These are phyloP conservation scores for Holocentrus rufus DNA, from an alignment of 2,797 vertebrate genomes.

Conservation along the genomic window DNA sequence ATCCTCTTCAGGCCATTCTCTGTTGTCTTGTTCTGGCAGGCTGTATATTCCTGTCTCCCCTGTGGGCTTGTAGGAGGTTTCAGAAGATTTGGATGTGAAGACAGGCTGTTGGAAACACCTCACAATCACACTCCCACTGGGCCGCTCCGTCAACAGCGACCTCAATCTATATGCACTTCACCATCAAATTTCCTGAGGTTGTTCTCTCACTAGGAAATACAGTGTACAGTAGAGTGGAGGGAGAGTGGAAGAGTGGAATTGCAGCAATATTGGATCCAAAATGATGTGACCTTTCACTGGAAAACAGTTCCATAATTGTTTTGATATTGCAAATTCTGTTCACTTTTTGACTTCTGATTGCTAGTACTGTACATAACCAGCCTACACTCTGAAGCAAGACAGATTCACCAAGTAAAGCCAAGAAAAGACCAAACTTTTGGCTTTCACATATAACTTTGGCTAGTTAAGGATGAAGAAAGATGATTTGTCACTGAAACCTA, in stretches of 20 bases:
- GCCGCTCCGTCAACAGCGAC: conserved; percentile 69
- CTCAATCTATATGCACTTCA: conserved; percentile 72
- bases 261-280: conserved; percentile 35
- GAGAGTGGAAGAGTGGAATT: conserved; percentile 35
- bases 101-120: conserved; percentile 74
- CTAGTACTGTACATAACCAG: too few relatives aligned
- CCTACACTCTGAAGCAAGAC: too few relatives aligned
- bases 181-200: conserved; percentile 67
- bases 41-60: conserved; percentile 62
- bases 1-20: conserved; percentile 66
- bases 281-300: background rate
- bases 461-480: too few relatives aligned
- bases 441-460: too few relatives aligned
- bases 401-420: too few relatives aligned
- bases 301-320: too few relatives aligned
- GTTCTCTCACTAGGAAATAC: conserved; percentile 52
- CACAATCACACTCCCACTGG: conserved; percentile 74
- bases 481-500: too few relatives aligned
- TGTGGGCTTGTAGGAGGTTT: conserved; percentile 69
- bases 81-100: conserved; percentile 75
- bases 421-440: too few relatives aligned
- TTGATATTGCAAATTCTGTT: too few relatives aligned
- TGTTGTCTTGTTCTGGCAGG: conserved; percentile 72
- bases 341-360: too few relatives aligned
- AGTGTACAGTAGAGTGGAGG: conserved; percentile 14